phyloP scores from a whole-genome alignment of 2,113 vertebrate genomes.

The Thamnaconus septentrionalis region DNA sequence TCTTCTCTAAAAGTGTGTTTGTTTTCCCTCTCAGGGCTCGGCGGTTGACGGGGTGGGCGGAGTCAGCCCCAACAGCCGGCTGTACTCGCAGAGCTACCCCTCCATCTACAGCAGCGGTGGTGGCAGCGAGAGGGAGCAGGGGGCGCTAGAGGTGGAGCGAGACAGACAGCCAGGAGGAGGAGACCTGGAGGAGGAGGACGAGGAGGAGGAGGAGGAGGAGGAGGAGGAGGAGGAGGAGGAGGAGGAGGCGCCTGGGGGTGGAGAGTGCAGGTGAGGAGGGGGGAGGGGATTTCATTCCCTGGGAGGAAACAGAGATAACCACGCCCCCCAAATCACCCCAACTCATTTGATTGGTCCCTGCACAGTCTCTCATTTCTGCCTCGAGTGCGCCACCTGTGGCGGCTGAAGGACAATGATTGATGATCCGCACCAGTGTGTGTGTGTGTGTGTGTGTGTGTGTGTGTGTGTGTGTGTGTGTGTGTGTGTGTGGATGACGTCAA shows the following conservation, averaged over 20 bases:
- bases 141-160: slow-evolving; percentile 43
- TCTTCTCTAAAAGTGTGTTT: neutral
- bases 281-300: too few species aligned
- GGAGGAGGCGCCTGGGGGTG: slow-evolving; percentile 13
- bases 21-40: slow-evolving; percentile 49
- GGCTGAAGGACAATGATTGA: too few species aligned
- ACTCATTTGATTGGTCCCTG: too few species aligned
- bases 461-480: too few species aligned
- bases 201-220: slow-evolving; percentile 75
- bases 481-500: too few species aligned
- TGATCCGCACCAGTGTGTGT: too few species aligned
- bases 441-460: too few species aligned
- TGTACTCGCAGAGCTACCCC: slow-evolving; percentile 83
- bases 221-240: slow-evolving; percentile 74
- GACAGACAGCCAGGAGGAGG: slow-evolving; percentile 72
- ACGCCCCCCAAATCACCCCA: too few species aligned
- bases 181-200: slow-evolving; percentile 62
- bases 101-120: slow-evolving; percentile 76
- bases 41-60: slow-evolving; percentile 48
- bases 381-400: too few species aligned
- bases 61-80: slow-evolving; percentile 63
- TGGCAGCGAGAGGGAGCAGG: slow-evolving; percentile 63
- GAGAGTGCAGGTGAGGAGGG: too few species aligned
- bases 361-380: too few species aligned
- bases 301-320: too few species aligned